A percentile compares a stretch with the other conserved stretches of the same genome.
Conservation (phyloP, 2,797 vertebrate species). For the Enteromius trimaculatus region DNA sequence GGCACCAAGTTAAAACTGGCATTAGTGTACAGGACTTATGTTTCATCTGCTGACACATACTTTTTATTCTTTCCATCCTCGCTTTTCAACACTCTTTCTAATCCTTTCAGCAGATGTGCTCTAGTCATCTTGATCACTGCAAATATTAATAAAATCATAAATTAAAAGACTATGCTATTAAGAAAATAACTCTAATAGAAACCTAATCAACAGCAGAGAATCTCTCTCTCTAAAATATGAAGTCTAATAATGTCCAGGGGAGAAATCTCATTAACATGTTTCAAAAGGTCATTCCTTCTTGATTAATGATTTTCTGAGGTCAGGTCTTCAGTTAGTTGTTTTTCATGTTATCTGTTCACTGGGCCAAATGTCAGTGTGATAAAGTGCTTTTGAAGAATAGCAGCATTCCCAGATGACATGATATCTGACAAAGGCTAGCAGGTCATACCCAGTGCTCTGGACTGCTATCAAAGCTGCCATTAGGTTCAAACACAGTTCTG, state of each 20-base stretch:
- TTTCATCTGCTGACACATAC: background rate
- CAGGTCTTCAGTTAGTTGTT: constrained; percentile 20
- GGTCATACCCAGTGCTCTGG: background rate
- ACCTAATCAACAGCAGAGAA: background rate
- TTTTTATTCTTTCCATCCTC: background rate
- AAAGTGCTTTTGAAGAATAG: constrained; percentile 17
- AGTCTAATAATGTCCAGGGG: background rate
- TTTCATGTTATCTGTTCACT: background rate
- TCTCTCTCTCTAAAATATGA: constrained; percentile 9
- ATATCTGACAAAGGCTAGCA: constrained; percentile 13
- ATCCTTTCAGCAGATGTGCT: constrained; percentile 15
- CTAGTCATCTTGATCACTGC: background rate
- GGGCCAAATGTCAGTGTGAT: constrained; percentile 28
- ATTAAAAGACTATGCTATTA: background rate
- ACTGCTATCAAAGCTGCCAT: constrained; percentile 5
- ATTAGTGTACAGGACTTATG: background rate
- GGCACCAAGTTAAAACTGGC: background rate
- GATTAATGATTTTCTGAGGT: constrained; percentile 33
- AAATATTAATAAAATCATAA: constrained; percentile 14
- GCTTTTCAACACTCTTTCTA: background rate
- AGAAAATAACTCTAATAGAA: background rate
- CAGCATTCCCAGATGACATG: constrained; percentile 1
- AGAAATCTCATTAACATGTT: constrained; percentile 1
- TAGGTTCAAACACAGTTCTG: constrained; percentile 7
- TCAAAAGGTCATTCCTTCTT: constrained; percentile 9